Conservation (phyloP, 1,140 invertebrate genomes). For the Cydia splendana region DNA sequence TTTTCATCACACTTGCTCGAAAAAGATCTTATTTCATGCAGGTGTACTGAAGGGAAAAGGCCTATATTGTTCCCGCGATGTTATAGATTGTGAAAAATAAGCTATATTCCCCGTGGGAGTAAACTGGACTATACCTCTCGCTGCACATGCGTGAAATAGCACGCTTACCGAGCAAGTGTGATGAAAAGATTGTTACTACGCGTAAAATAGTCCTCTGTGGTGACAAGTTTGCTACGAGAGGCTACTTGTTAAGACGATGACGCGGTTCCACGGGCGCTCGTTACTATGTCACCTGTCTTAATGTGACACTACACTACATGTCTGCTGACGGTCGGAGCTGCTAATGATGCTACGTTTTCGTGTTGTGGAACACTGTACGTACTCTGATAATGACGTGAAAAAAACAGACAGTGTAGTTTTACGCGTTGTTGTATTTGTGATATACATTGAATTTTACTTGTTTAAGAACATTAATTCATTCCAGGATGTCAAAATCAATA, state of each 20-base stretch:
- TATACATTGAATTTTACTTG: not conserved
- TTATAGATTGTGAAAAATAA: too few species aligned
- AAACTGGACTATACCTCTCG: too few species aligned
- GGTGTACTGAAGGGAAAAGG: too few species aligned
- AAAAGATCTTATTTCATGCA: too few species aligned
- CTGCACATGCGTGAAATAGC: too few species aligned
- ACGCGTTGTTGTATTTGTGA: not conserved
- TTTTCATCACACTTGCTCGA: too few species aligned
- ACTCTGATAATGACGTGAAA: conserved; percentile 2
- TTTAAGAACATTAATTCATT: too few species aligned
- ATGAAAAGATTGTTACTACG: conserved; percentile 62
- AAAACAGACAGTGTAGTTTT: not conserved
- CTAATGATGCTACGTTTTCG: conserved; percentile 65
- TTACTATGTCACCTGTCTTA: conserved; percentile 70
- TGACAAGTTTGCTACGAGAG: conserved; percentile 72
- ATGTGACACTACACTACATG: conserved; percentile 43
- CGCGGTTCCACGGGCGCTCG: conserved; percentile 66
- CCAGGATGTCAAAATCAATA: too few species aligned
- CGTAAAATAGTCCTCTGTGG: conserved; percentile 69
- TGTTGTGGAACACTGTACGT: not conserved
- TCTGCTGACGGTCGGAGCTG: conserved; percentile 54
- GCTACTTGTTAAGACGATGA: conserved; percentile 66
- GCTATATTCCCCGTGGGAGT: too few species aligned
- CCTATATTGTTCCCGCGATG: too few species aligned
- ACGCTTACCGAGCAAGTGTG: too few species aligned